phyloP scores from a whole-genome alignment of 2,797 vertebrate genomes.

The Geotrypetes seraphini region DNA sequence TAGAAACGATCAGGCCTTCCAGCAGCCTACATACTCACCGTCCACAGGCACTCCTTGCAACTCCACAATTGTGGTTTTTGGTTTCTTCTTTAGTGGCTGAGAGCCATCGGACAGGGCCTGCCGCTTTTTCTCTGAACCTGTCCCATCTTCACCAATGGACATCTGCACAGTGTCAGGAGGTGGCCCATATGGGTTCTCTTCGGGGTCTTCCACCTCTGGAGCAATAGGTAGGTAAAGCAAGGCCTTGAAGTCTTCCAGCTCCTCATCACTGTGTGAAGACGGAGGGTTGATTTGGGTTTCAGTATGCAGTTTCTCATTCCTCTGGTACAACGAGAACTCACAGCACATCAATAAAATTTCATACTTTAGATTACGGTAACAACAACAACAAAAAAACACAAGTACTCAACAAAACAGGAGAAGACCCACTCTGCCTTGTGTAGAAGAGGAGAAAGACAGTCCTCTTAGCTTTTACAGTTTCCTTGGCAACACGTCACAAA shows the following conservation, averaged over 20 bases:
- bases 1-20: too few relatives aligned
- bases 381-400: too few relatives aligned
- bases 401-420: too few relatives aligned
- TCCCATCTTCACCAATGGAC: slow-evolving; percentile 61
- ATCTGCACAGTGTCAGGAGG: slow-evolving; percentile 76
- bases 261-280: slow-evolving; percentile 73
- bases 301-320: too few relatives aligned
- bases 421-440: too few relatives aligned
- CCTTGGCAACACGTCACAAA: too few relatives aligned
- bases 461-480: too few relatives aligned
- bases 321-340: too few relatives aligned
- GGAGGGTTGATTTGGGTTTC: too few relatives aligned
- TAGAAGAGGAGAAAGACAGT: too few relatives aligned
- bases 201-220: slow-evolving; percentile 93
- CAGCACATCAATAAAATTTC: too few relatives aligned
- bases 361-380: too few relatives aligned
- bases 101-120: slow-evolving; percentile 75
- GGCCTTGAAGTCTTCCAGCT: slow-evolving; percentile 89
- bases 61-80: slow-evolving; percentile 91
- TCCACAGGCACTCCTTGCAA: slow-evolving; percentile 93
- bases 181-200: slow-evolving; percentile 92
- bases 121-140: slow-evolving; percentile 76
- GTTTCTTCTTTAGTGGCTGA: slow-evolving; percentile 87
- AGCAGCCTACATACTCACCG: slow-evolving; percentile 57
- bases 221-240: slow-evolving; percentile 92